phyloP scores from a whole-genome alignment of 2,888 invertebrate genomes.

The Tenthredo scrophulariae region DNA sequence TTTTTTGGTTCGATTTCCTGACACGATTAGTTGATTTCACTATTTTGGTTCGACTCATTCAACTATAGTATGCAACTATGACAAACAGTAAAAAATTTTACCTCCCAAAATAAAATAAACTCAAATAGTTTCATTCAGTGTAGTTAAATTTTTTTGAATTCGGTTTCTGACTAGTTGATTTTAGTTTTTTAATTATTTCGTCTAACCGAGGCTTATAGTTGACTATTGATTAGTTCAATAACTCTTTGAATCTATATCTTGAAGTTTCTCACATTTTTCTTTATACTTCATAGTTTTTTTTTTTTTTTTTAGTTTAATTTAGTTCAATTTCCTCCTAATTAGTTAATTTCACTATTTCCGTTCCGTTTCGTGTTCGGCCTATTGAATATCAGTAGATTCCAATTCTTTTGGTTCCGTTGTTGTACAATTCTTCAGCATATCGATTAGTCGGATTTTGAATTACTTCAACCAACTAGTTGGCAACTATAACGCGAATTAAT shows the following conservation, averaged over 20 bases:
- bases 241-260: background rate
- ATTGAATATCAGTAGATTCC: background rate
- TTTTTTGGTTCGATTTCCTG: too few relatives aligned
- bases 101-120: too few relatives aligned
- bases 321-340: background rate
- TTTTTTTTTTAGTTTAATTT: background rate
- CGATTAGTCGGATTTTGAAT: background rate
- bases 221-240: background rate
- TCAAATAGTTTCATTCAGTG: background rate
- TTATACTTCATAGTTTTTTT: background rate
- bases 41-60: too few relatives aligned
- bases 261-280: background rate
- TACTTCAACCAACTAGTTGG: background rate
- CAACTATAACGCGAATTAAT: background rate
- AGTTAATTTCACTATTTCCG: background rate
- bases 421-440: background rate
- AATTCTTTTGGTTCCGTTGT: background rate
- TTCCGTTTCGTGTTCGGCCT: background rate
- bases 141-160: background rate
- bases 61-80: too few relatives aligned
- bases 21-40: too few relatives aligned
- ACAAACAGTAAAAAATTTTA: too few relatives aligned
- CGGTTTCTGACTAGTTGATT: background rate
- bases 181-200: background rate
- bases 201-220: background rate